Conservation (phyloP, 1,140 invertebrate genomes). For the Physella acuta region DNA sequence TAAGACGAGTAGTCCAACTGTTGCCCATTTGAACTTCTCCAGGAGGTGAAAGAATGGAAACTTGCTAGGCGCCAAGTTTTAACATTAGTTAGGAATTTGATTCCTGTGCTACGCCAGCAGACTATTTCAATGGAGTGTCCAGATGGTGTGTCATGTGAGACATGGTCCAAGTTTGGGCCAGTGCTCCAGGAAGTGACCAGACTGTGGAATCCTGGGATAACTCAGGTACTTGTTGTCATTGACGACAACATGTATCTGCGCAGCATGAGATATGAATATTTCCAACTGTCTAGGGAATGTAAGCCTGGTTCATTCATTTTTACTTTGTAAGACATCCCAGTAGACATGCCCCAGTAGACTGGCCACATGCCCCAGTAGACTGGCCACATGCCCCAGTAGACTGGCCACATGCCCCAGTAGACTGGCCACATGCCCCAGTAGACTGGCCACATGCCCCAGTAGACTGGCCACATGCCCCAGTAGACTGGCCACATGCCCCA, state of each 20-base stretch:
- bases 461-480: too few relatives aligned
- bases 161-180: neutral
- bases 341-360: too few relatives aligned
- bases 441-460: too few relatives aligned
- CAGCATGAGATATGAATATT: conserved; percentile 18
- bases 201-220: neutral
- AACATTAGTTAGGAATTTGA: neutral
- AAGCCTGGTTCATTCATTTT: neutral
- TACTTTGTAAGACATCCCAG: neutral
- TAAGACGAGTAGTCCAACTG: too few relatives aligned
- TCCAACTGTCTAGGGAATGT: conserved; percentile 10
- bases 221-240: conserved; percentile 5
- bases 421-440: too few relatives aligned
- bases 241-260: conserved; percentile 19
- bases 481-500: too few relatives aligned
- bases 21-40: too few relatives aligned
- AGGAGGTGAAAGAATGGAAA: neutral
- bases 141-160: neutral
- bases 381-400: too few relatives aligned
- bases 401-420: too few relatives aligned
- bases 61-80: neutral
- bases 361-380: too few relatives aligned
- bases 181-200: neutral
- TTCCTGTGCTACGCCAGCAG: neutral
- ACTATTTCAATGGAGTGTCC: neutral